A percentile compares a stretch with the other conserved stretches of the same genome.
These are phyloP conservation scores for Mohoua ochrocephala DNA, from an alignment of 2,113 vertebrate species.

Conservation along the genomic window DNA sequence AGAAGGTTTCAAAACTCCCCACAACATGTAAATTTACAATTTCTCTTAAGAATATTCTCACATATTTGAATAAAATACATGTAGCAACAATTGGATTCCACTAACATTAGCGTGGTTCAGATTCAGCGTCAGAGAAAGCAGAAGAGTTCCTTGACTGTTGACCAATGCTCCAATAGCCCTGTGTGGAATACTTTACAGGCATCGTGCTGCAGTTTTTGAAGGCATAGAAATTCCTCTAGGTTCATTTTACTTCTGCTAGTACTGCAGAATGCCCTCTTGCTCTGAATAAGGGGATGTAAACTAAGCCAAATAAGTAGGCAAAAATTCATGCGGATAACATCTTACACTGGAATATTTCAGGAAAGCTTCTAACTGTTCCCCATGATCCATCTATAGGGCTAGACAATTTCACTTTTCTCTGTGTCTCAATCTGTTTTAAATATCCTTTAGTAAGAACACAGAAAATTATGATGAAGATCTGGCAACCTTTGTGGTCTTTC, in stretches of 20 bases:
- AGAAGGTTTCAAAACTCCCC: background rate
- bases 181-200: background rate
- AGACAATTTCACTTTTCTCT: background rate
- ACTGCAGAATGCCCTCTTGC: background rate
- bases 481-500: background rate
- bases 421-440: background rate
- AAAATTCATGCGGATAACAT: background rate
- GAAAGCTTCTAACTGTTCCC: background rate
- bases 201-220: background rate
- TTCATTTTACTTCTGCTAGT: background rate
- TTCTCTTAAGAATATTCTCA: slow-evolving; percentile 42
- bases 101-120: background rate
- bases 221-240: background rate
- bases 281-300: background rate
- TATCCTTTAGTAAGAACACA: background rate
- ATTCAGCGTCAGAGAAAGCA: background rate
- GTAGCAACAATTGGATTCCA: slow-evolving; percentile 14
- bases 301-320: background rate
- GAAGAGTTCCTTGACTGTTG: background rate
- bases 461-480: background rate
- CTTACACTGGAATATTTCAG: background rate
- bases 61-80: slow-evolving; percentile 49
- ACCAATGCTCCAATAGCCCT: background rate
- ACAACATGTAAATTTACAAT: slow-evolving; percentile 5
- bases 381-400: background rate